Percentiles rank a stretch among this genome's conserved stretches.
phyloP scores from a whole-genome alignment of 2,113 vertebrate genomes.

The Anhinga rufa region DNA sequence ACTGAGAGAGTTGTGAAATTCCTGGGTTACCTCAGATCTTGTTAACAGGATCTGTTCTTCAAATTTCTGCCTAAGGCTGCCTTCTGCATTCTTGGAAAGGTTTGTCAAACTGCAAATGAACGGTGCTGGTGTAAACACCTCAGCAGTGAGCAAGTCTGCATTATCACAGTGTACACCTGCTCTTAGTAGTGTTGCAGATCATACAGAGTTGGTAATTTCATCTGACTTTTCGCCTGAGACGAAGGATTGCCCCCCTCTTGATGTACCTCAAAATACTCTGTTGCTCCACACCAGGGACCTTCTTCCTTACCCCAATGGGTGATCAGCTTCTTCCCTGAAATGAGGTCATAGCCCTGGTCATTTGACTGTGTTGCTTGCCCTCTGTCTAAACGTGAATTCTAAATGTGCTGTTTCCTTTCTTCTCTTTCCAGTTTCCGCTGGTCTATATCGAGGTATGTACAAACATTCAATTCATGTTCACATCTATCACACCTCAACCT shows the following conservation, averaged over 20 bases:
- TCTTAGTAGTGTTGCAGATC: not conserved
- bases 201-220: not conserved
- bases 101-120: not conserved
- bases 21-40: not conserved
- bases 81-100: not conserved
- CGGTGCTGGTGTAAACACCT: not conserved
- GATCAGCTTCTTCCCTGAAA: not conserved
- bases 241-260: not conserved
- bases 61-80: not conserved
- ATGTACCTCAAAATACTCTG: not conserved
- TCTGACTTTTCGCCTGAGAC: not conserved
- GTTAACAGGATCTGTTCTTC: not conserved
- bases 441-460: conserved; percentile 57
- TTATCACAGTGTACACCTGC: not conserved
- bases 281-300: not conserved
- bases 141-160: not conserved
- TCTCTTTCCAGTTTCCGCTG: conserved; percentile 49
- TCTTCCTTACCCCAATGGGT: not conserved
- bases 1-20: not conserved
- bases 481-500: not conserved
- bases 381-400: not conserved
- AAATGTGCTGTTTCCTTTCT: not conserved
- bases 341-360: not conserved
- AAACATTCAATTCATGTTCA: not conserved
- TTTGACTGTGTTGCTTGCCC: not conserved